Evolutionary conservation across 2,888 invertebrate genomes (phyloP).

Genomic region (Epinotia demarniana): DNA sequence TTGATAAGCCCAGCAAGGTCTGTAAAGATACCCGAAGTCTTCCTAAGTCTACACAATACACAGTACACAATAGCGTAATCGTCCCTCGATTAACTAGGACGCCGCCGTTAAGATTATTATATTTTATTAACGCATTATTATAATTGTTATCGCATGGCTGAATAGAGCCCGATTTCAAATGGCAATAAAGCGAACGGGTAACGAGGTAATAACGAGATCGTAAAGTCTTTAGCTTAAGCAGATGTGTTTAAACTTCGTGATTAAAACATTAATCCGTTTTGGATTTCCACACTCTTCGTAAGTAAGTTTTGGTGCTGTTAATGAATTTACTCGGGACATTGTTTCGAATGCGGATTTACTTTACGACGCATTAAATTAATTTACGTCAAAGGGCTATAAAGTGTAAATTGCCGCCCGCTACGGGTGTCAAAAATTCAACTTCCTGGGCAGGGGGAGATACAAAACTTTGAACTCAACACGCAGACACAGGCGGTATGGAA

Average conservation of each 20-base stretch:
- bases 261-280: conserved; percentile 30
- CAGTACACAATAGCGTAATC: background rate
- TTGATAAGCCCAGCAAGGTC: too few species aligned
- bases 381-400: too few species aligned
- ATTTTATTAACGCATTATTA: conserved; percentile 21
- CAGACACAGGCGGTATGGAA: too few species aligned
- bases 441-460: too few species aligned
- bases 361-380: background rate
- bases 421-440: too few species aligned
- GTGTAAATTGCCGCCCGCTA: too few species aligned
- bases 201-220: conserved; percentile 29
- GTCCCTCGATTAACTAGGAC: conserved; percentile 5
- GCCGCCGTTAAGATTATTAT: conserved; percentile 21
- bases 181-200: conserved; percentile 10
- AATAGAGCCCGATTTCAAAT: conserved; percentile 11
- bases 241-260: conserved; percentile 29
- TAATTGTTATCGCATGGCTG: conserved; percentile 22
- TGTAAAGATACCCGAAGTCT: too few species aligned
- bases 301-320: background rate
- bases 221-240: conserved; percentile 31
- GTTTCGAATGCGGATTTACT: background rate
- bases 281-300: conserved; percentile 23
- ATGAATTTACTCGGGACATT: background rate
- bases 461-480: too few species aligned
- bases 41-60: background rate